These are phyloP conservation scores for Oenanthe oenanthe DNA, from an alignment of 2,113 vertebrate genomes.

Conservation along the genomic window DNA sequence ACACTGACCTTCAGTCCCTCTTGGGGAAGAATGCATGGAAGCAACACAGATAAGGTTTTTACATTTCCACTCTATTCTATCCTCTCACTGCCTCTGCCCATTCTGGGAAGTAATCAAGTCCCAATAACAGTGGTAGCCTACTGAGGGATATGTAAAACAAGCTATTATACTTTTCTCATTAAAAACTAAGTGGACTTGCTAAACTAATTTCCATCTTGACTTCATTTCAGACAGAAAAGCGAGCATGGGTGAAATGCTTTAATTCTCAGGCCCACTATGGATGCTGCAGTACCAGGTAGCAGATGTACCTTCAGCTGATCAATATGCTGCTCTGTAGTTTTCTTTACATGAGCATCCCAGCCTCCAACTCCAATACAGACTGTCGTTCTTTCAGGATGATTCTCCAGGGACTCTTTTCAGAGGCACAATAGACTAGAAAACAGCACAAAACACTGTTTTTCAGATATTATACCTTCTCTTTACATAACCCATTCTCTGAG, in stretches of 20 bases:
- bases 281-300: neutral
- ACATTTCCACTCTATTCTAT: neutral
- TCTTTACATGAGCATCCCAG: neutral
- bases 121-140: neutral
- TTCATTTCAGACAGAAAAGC: neutral
- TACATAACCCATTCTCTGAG: neutral
- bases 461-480: neutral
- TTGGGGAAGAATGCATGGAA: neutral
- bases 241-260: neutral
- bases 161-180: neutral
- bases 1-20: neutral
- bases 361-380: neutral
- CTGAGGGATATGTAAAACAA: neutral
- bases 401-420: neutral
- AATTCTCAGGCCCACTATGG: neutral
- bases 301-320: neutral
- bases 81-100: neutral
- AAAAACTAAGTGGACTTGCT: neutral
- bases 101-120: neutral
- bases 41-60: neutral
- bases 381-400: neutral
- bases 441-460: neutral
- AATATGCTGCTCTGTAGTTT: neutral
- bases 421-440: neutral
- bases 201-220: neutral